Evolutionary conservation across 2,888 invertebrate genomes (phyloP), one percentile per base, ranked within the genome.

Genomic region (Noctua comes): DNA sequence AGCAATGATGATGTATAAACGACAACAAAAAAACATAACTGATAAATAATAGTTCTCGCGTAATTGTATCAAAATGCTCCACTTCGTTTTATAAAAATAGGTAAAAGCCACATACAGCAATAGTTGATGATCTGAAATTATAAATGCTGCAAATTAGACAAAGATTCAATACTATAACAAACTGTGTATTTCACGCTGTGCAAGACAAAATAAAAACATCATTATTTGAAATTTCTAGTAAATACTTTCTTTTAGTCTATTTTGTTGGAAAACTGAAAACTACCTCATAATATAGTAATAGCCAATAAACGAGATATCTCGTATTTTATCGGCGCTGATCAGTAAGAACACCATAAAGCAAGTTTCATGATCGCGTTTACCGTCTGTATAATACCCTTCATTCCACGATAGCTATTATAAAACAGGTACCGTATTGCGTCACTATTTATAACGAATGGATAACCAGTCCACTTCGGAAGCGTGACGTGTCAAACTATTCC

Each of bases 401-500:
- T 84, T 82, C 85, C 78, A 76, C 80, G 83, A 84, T 85, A 74
- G 83, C 88, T 90, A 87, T 86, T 86, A 88, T 78, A 78, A 75
- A 88, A 90, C 89, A 85, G 87, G 85, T 86, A 88, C 87, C 68
- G 76, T 78, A 84, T 94, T 93, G 91, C 92, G 92, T 93, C 94
- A 93, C 88, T 80, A 90, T 83, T 89, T 83, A 88, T 89, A 91
- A 83, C 89, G 80, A 86, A 91, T 89, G 90, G 91, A 90, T 94
- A 94, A 94, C 93, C 91, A 92, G 88, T 91, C 92, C 87, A 93
- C 92, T 93, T 92, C 88, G 88, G 76, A 89, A 91, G 86, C 78
- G 92, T 96, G 95, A 96, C 95, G 95, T 93, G 85, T 86, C 84
- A 80, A 87, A 91, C 94, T 96, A 96, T 96, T 96, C 95, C 91